A percentile compares a stretch with the other conserved stretches of the same genome.
Evolutionary conservation across 2,113 vertebrate genomes (phyloP).

Genomic region (Anoplopoma fimbria): DNA sequence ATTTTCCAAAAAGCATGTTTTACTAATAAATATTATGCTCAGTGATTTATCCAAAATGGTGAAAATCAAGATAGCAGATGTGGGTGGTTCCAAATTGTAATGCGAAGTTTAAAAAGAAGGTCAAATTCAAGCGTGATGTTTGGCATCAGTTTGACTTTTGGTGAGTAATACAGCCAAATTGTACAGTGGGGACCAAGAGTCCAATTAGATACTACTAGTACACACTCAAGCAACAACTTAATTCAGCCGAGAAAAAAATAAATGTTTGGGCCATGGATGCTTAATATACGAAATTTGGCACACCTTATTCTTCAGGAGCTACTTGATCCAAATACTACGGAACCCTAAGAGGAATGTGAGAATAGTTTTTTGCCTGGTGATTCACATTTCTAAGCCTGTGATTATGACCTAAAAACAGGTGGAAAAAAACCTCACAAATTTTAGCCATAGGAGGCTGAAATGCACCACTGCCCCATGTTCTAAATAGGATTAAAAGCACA

Average conservation of each 20-base stretch:
- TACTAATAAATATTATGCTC: background rate
- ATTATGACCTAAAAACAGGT: background rate
- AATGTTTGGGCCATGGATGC: background rate
- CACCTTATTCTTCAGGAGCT: background rate
- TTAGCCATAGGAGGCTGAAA: background rate
- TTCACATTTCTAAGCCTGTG: no score
- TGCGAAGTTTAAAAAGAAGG: background rate
- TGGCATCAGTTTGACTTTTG: background rate
- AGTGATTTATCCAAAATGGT: background rate
- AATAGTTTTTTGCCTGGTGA: background rate
- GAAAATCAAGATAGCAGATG: background rate
- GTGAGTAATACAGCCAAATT: background rate
- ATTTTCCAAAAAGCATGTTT: background rate
- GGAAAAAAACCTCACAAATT: background rate
- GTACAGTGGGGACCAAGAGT: background rate
- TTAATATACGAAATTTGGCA: background rate
- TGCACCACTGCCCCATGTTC: background rate
- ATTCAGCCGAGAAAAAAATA: background rate
- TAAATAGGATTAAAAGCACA: no score
- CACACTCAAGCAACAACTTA: background rate
- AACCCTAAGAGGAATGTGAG: no score
- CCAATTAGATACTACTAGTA: background rate
- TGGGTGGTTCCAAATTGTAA: background rate
- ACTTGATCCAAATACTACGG: background rate
- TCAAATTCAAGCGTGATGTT: background rate